A percentile compares a stretch with the other conserved stretches of the same genome.
Evolutionary conservation across 2,888 invertebrate species (phyloP).

Genomic region (Phortica magna): DNA sequence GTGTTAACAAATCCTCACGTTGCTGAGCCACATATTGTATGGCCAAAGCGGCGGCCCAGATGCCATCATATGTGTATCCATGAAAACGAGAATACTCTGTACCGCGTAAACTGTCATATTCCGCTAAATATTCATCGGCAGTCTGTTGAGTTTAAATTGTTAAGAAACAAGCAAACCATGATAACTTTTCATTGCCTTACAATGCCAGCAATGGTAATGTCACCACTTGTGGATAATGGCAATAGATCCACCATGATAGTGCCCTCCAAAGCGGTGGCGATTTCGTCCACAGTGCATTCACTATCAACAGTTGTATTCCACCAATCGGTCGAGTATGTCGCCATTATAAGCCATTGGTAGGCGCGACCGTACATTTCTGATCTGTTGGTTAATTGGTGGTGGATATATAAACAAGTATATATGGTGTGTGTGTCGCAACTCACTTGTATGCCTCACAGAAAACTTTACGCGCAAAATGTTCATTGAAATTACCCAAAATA

Average conservation of each 20-base stretch:
- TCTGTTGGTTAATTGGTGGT: conserved; percentile 74
- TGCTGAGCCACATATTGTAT: conserved; percentile 93
- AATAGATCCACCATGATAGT: conserved; percentile 92
- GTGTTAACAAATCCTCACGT: conserved; percentile 87
- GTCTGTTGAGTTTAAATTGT: conserved; percentile 81
- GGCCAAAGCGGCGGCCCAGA: conserved; percentile 98
- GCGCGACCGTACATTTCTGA: conserved; percentile 93
- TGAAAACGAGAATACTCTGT: conserved; percentile 95
- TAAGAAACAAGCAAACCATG: background rate
- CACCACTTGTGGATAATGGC: conserved; percentile 91
- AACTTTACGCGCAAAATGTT: conserved; percentile 92
- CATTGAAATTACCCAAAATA: conserved; percentile 97
- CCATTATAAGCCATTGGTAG: conserved; percentile 97
- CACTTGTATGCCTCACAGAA: conserved; percentile 92
- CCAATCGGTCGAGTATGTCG: conserved; percentile 88
- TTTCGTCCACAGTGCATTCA: conserved; percentile 85
- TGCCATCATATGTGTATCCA: conserved; percentile 98
- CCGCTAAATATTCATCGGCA: conserved; percentile 90
- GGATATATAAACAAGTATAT: background rate
- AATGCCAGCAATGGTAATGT: conserved; percentile 92
- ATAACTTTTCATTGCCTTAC: conserved; percentile 80
- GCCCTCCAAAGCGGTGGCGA: conserved; percentile 89
- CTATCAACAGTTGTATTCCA: conserved; percentile 83
- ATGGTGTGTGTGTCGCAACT: conserved; percentile 37
- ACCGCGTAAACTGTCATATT: conserved; percentile 90